phyloP scores from a whole-genome alignment of 2,888 invertebrate genomes.

The Drosophila longiperda region DNA sequence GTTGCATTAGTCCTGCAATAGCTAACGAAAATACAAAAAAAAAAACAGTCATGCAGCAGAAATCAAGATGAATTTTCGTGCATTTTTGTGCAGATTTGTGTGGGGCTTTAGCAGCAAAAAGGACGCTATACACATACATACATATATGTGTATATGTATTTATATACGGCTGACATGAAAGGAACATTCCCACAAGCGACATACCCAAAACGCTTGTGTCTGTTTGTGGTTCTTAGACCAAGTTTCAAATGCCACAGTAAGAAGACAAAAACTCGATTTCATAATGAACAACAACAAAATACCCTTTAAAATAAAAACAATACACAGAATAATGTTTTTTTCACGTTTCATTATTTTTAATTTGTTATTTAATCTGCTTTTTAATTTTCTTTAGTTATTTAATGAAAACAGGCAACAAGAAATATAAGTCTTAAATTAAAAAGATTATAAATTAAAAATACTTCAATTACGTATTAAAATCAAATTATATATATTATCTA shows the following conservation, averaged over 20 bases:
- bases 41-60: slow-evolving; percentile 45
- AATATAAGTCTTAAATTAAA: neutral
- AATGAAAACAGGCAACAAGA: neutral
- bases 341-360: neutral
- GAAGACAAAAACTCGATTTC: slow-evolving; percentile 10
- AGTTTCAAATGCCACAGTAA: slow-evolving; percentile 41
- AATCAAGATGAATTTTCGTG: slow-evolving; percentile 79
- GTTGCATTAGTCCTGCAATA: slow-evolving; percentile 49
- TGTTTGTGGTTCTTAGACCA: slow-evolving; percentile 45
- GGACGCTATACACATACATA: slow-evolving; percentile 1
- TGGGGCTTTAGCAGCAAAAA: slow-evolving; percentile 32
- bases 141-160: slow-evolving; percentile 19
- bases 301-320: slow-evolving; percentile 3
- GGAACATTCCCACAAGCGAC: slow-evolving; percentile 27
- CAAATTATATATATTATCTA: neutral
- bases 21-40: slow-evolving; percentile 10
- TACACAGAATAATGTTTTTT: neutral
- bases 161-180: slow-evolving; percentile 22
- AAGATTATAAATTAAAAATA: neutral
- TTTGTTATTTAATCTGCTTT: neutral
- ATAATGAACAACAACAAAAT: neutral
- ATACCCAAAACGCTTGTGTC: slow-evolving; percentile 30
- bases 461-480: neutral
- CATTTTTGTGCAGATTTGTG: slow-evolving; percentile 74
- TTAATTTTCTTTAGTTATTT: neutral